Conservation (phyloP, 2,113 vertebrate genomes). For the Cepphus grylle region DNA sequence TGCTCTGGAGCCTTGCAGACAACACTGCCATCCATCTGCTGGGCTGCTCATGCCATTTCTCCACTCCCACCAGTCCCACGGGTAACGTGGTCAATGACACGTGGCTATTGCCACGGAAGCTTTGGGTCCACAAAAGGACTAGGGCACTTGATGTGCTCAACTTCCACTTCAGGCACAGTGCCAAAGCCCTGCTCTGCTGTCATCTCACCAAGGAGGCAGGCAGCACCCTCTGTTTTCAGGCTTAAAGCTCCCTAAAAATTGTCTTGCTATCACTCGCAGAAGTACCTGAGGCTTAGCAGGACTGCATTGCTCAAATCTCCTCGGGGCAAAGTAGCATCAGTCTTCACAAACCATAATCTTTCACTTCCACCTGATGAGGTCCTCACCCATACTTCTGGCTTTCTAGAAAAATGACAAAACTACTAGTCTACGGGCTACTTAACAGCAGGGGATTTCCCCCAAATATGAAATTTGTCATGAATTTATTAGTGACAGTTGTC, state of each 20-base stretch:
- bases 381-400: not conserved
- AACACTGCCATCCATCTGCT: fast-evolving
- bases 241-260: not conserved
- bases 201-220: fast-evolving
- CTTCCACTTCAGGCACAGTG: not conserved
- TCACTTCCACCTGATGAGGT: not conserved
- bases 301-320: not conserved
- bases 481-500: not conserved
- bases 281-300: not conserved
- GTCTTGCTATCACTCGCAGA: fast-evolving
- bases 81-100: not conserved
- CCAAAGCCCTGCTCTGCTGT: not conserved
- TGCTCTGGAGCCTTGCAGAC: not conserved
- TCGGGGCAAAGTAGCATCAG: not conserved
- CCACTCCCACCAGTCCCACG: not conserved
- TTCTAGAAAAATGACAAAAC: not conserved
- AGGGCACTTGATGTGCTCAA: not conserved
- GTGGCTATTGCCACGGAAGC: not conserved
- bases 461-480: not conserved
- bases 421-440: not conserved
- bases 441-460: not conserved
- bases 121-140: not conserved
- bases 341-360: not conserved
- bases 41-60: not conserved
- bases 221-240: not conserved